phyloP scores from a whole-genome alignment of 2,113 vertebrate species.

The Opisthocomus hoazin region DNA sequence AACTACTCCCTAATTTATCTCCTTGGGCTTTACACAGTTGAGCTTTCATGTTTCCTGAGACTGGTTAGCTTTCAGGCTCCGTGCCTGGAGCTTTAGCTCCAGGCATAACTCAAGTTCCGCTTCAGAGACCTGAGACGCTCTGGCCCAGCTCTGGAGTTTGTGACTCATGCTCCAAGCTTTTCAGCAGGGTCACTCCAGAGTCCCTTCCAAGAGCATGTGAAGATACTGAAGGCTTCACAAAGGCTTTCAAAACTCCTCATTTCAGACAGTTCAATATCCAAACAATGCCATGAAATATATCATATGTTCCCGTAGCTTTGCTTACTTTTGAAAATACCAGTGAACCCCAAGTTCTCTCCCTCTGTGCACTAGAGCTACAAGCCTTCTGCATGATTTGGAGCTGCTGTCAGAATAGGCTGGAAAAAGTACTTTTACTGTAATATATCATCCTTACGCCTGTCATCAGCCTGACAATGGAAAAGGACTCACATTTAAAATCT shows the following conservation, averaged over 20 bases:
- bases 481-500: neutral
- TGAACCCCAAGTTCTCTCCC: neutral
- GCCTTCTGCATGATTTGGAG: neutral
- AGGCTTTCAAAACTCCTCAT: neutral
- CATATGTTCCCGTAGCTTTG: neutral
- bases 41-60: neutral
- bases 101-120: neutral
- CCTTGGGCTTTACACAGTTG: neutral
- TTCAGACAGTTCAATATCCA: neutral
- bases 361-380: neutral
- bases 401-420: neutral
- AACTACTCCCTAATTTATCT: neutral
- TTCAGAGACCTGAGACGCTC: neutral
- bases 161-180: neutral
- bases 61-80: neutral
- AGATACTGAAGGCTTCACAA: neutral
- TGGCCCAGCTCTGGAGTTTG: neutral
- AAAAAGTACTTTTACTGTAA: neutral
- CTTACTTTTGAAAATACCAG: neutral
- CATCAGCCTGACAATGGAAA: neutral
- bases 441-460: neutral
- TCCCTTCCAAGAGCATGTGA: neutral
- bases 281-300: neutral
- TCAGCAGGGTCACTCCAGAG: neutral
- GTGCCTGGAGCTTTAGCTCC: neutral